Conservation (phyloP, 2,113 vertebrate genomes). For the Caretta caretta region DNA sequence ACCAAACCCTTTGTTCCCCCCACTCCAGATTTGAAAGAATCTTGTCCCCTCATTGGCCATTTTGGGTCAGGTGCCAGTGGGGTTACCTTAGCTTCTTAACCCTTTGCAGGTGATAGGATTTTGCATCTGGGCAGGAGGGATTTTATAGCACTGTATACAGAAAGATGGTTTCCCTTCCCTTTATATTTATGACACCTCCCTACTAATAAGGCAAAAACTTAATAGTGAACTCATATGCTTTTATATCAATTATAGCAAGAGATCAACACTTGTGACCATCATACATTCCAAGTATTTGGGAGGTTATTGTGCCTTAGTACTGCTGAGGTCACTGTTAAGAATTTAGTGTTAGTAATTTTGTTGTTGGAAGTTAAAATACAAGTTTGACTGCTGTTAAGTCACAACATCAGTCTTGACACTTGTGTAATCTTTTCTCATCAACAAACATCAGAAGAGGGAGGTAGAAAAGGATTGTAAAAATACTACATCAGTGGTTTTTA, state of each 20-base stretch:
- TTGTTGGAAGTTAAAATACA: not conserved
- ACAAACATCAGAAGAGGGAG: not conserved
- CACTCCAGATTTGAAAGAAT: too few relatives aligned
- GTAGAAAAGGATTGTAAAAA: not conserved
- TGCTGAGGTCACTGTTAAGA: not conserved
- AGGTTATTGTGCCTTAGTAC: not conserved
- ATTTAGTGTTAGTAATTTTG: not conserved
- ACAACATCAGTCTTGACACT: fast-evolving
- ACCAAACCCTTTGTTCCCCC: too few relatives aligned
- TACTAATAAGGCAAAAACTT: not conserved
- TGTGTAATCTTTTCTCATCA: not conserved
- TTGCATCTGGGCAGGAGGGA: too few relatives aligned
- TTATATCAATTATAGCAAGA: not conserved
- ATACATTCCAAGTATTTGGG: fast-evolving
- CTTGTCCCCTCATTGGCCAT: too few relatives aligned
- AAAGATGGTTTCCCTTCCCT: too few relatives aligned
- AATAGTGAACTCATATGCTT: fast-evolving
- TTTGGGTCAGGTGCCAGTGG: too few relatives aligned
- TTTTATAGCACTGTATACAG: too few relatives aligned
- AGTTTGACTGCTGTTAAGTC: not conserved
- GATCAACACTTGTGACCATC: not conserved
- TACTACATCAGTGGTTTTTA: not conserved
- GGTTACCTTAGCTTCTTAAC: too few relatives aligned
- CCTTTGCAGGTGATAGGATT: too few relatives aligned
- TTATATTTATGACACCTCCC: not conserved